Percentiles rank a stretch among this genome's conserved stretches.
These are phyloP conservation scores for Anoncus sp. DNA, from an alignment of 2,888 invertebrate species.

Conservation along the genomic window DNA sequence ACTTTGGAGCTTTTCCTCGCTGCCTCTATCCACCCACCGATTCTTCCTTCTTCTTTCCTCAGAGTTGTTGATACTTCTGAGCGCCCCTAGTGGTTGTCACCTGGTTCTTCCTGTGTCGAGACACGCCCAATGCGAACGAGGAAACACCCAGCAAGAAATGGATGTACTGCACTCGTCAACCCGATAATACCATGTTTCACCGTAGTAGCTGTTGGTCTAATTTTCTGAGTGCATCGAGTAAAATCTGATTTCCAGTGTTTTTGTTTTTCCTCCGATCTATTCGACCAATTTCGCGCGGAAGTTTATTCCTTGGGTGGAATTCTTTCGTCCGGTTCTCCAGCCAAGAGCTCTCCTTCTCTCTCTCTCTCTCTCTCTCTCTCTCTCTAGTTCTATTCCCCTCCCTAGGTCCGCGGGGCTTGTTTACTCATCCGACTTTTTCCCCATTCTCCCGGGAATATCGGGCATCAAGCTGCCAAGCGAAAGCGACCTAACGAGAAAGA, in stretches of 20 bases:
- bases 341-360: slow-evolving; percentile 4
- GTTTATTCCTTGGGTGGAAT: slow-evolving; percentile 9
- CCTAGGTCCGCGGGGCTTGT: slow-evolving; percentile 56
- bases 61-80: slow-evolving; percentile 68
- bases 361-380: slow-evolving; percentile 5
- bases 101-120: slow-evolving; percentile 40
- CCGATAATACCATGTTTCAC: slow-evolving; percentile 6
- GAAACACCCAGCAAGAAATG: slow-evolving; percentile 25
- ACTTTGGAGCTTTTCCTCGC: not conserved
- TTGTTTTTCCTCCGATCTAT: slow-evolving; percentile 3
- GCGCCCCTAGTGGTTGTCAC: slow-evolving; percentile 32
- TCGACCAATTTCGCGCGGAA: slow-evolving; percentile 9
- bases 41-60: slow-evolving; percentile 58
- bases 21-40: not conserved
- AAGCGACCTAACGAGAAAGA: slow-evolving; percentile 58
- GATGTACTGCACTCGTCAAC: slow-evolving; percentile 16
- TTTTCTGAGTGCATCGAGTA: slow-evolving; percentile 67
- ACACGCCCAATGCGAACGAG: slow-evolving; percentile 56
- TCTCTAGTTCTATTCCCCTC: too few relatives aligned
- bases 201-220: slow-evolving; percentile 61
- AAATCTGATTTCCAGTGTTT: slow-evolving; percentile 22
- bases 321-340: not conserved
- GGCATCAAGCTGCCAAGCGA: slow-evolving; percentile 53
- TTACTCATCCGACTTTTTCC: slow-evolving; percentile 43
- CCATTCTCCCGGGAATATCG: slow-evolving; percentile 19